Base-by-base conservation (phyloP, 2,888 invertebrate genomes). In the Mystacides longicornis region DNA sequence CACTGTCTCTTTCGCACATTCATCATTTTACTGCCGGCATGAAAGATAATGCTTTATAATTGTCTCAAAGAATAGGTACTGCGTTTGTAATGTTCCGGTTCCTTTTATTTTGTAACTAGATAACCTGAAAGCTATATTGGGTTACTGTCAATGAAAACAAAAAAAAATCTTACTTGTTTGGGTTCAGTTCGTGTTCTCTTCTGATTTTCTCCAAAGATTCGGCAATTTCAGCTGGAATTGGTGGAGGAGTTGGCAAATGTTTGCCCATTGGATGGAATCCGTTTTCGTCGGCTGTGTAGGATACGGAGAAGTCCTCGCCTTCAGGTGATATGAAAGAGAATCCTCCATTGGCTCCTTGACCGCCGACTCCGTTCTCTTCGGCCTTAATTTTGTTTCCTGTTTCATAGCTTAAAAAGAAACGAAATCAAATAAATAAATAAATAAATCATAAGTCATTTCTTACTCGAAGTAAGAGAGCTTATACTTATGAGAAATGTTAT, bases 341-440 rank as follows among this genome's bases (percentile, higher is more conserved):
- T 0, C 70, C 73, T 0, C 83, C 83, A 50, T 78, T 73, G 0
- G 77, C 77, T 42, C 66, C 63, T 52, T 67, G 64, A 18, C 67
- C 65, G 23, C 66, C 68, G 50, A 63, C 66, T 46, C 74, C 78
- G 27, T 67, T 65, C 65, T 79, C 78, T 65, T 81, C 76, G 1
- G 77, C 80, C 62, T 73, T 76, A 62, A 83, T 85, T 51, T 83
- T 82, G 66, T 84, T 83, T 62, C 81, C 83, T 60, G 84, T 83
- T 63, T 82, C 82, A 66, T 78, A 85, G 19, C 78, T 74, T 56
- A 71, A 73, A 20, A 11, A 33, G 7, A n/a, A n/a, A 1, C 9
- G 21, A n/a, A 47, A 47, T 16, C 19, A 22, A 47, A 14, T 14
- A 7, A 20, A 47, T 47, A 47, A 27, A 27, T 11, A 27, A 27